Evolutionary conservation across 2,888 invertebrate species (phyloP).

Genomic region (Xestia rhomboidea): DNA sequence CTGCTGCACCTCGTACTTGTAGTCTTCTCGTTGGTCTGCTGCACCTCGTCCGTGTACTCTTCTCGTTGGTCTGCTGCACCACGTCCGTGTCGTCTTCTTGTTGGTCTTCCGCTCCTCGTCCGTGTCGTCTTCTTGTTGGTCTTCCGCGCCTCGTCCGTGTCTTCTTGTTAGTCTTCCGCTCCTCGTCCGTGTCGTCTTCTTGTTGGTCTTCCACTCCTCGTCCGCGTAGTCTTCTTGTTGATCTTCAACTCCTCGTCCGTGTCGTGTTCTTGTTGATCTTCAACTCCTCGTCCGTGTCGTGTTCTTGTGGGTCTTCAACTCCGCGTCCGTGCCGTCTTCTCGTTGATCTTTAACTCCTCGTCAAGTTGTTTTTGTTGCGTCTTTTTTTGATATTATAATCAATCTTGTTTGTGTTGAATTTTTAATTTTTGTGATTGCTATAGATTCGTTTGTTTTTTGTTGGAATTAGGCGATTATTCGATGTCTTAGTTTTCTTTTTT

Average conservation of each 20-base stretch:
- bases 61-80: neutral
- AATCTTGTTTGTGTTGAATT: neutral
- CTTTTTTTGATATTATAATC: neutral
- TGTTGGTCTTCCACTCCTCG: neutral
- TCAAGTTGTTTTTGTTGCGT: neutral
- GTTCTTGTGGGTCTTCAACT: neutral
- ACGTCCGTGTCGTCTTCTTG: neutral
- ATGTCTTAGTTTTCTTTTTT: neutral
- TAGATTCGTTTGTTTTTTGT: neutral
- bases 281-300: neutral
- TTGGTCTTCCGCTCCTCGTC: slow-evolving; percentile 4
- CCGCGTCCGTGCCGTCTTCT: slow-evolving; percentile 32
- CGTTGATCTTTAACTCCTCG: too few relatives aligned
- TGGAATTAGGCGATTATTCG: neutral
- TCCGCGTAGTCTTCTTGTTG: neutral
- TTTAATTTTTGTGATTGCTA: neutral
- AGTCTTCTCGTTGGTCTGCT: neutral
- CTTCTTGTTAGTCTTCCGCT: neutral
- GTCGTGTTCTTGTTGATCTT: neutral
- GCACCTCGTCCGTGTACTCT: slow-evolving; percentile 2
- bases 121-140: neutral
- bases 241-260: neutral
- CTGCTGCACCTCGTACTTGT: neutral
- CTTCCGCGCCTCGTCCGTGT: neutral
- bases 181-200: slow-evolving; percentile 3